Evolutionary conservation across 2,888 invertebrate genomes (phyloP).

Genomic region (Hypercompe scribonia): DNA sequence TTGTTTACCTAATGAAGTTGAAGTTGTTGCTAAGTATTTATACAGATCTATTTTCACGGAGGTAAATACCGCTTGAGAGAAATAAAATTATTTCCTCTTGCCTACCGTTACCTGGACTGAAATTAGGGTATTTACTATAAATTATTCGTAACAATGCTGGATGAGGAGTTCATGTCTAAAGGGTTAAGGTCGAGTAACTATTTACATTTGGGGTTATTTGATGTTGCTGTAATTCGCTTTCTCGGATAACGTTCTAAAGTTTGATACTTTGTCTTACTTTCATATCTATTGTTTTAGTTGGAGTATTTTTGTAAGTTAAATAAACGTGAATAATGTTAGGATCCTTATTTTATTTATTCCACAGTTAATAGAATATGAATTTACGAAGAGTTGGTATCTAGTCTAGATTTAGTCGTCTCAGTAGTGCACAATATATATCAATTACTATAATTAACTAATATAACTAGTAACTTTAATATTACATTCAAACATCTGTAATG

Average conservation of each 20-base stretch:
- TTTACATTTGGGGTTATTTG: constrained; percentile 4
- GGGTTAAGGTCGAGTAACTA: constrained; percentile 8
- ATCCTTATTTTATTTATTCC: background rate
- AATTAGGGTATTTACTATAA: constrained; percentile 51
- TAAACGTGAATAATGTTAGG: background rate
- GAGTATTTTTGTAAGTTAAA: background rate
- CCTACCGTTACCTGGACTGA: constrained; percentile 38
- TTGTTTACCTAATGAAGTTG: constrained; percentile 59
- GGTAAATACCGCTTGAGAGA: constrained; percentile 42
- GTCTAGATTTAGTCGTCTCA: background rate
- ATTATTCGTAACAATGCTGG: constrained; percentile 44
- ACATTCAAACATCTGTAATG: background rate
- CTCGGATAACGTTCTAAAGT: background rate
- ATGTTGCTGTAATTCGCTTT: background rate
- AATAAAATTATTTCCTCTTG: constrained; percentile 49
- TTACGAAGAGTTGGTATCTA: background rate
- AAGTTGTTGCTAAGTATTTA: constrained; percentile 53
- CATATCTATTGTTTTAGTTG: background rate
- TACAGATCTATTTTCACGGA: constrained; percentile 43
- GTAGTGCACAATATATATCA: background rate
- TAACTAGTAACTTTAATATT: background rate
- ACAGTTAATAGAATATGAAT: background rate
- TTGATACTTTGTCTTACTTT: background rate
- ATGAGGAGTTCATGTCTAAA: constrained; percentile 20
- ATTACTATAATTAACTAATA: background rate